Conservation (phyloP, 2,797 vertebrate genomes). For the Cichlasoma orientale region DNA sequence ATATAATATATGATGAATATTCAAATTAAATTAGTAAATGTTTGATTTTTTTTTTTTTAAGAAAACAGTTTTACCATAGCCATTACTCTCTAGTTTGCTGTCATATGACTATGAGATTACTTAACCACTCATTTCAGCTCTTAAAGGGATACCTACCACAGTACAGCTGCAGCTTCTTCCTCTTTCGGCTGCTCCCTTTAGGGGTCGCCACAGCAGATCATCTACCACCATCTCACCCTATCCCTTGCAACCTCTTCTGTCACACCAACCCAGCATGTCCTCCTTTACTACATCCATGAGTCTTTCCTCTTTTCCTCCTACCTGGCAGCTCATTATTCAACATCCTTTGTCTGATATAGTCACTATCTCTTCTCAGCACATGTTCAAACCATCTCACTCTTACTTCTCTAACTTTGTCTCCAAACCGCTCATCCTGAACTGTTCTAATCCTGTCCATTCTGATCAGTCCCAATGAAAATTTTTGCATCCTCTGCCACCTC, state of each 20-base stretch:
- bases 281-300: not conserved
- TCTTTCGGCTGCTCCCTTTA: not conserved
- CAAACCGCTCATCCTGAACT: not conserved
- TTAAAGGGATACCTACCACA: not conserved
- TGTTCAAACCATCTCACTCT: not conserved
- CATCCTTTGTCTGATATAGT: not conserved
- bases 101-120: constrained; percentile 1
- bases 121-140: not conserved
- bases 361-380: not conserved
- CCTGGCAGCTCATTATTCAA: not conserved
- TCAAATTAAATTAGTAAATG: not conserved
- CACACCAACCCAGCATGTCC: not conserved
- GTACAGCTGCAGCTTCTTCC: not conserved
- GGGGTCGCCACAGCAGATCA: not conserved
- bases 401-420: not conserved
- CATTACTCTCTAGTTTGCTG: not conserved
- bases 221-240: not conserved
- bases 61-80: not conserved
- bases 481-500: not conserved
- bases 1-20: not conserved
- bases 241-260: not conserved
- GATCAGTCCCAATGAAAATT: not conserved
- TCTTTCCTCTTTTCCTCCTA: not conserved
- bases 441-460: not conserved
- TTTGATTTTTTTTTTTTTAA: not conserved